Conservation (phyloP, 2,113 vertebrate genomes). For the Lepus europaeus region DNA sequence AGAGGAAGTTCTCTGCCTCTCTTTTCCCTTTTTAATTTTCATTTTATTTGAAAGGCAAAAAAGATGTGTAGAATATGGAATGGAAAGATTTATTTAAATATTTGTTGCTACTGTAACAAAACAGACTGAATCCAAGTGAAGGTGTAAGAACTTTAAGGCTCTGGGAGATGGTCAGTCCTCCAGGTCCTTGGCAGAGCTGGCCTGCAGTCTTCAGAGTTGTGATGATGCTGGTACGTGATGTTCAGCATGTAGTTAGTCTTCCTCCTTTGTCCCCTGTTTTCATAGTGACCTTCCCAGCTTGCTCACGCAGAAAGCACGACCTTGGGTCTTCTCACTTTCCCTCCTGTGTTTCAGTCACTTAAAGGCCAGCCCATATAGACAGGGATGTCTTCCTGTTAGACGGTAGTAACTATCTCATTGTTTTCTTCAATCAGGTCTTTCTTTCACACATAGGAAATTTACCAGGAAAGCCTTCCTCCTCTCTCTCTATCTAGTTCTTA, state of each 20-base stretch:
- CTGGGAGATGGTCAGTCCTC: fast-evolving
- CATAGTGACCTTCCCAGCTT: background rate
- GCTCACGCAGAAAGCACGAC: background rate
- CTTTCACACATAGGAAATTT: background rate
- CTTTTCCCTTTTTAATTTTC: too few relatives aligned
- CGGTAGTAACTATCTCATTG: fast-evolving
- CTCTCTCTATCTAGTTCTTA: background rate
- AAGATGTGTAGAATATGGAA: too few relatives aligned
- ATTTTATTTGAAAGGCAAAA: too few relatives aligned
- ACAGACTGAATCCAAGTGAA: background rate
- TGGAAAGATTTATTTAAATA: too few relatives aligned
- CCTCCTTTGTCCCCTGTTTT: background rate
- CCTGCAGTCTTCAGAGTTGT: background rate
- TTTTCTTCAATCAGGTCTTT: background rate
- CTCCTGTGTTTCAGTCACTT: background rate
- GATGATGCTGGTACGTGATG: fast-evolving
- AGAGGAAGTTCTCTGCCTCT: too few relatives aligned
- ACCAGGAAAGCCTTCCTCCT: background rate
- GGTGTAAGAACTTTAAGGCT: background rate
- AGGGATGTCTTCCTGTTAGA: background rate
- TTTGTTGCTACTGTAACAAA: background rate
- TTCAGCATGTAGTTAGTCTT: fast-evolving
- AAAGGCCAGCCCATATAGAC: background rate
- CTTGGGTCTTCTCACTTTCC: background rate
- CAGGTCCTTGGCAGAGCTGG: background rate